phyloP scores from a whole-genome alignment of 1,140 invertebrate species.

The Cherax destructor region DNA sequence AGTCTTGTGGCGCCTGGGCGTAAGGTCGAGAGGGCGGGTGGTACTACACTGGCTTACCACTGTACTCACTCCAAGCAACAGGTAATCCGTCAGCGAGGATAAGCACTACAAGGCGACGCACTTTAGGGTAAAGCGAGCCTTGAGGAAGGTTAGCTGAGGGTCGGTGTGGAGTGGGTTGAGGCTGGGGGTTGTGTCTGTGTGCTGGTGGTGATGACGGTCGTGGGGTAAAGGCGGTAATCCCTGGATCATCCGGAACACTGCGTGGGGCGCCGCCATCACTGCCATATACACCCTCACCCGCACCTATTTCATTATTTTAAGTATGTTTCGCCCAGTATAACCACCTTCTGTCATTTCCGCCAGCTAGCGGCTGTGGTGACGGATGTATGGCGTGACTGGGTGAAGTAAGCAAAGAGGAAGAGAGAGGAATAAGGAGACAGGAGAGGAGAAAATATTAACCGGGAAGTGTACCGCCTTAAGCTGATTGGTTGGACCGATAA shows the following conservation, averaged over 20 bases:
- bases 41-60: conserved; percentile 62
- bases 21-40: conserved; percentile 26
- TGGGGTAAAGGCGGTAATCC: conserved; percentile 64
- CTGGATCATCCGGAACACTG: conserved; percentile 53
- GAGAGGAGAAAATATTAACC: background rate
- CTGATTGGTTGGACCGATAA: conserved; percentile 67
- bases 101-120: conserved; percentile 6
- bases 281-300: conserved; percentile 38
- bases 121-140: background rate
- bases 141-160: background rate
- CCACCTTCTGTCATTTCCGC: no score
- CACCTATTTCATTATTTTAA: conserved; percentile 8
- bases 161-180: background rate
- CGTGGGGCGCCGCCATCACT: conserved; percentile 51
- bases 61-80: conserved; percentile 67
- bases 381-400: background rate
- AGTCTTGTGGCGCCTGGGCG: background rate
- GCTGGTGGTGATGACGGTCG: conserved; percentile 54
- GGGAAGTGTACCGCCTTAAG: conserved; percentile 53
- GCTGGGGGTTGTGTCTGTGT: conserved; percentile 5
- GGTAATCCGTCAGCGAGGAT: conserved; percentile 61
- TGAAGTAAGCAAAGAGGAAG: background rate
- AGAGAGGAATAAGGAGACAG: background rate
- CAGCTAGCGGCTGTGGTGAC: background rate
- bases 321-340: background rate